phyloP scores from a whole-genome alignment of 2,113 vertebrate genomes.

The Sardina pilchardus region DNA sequence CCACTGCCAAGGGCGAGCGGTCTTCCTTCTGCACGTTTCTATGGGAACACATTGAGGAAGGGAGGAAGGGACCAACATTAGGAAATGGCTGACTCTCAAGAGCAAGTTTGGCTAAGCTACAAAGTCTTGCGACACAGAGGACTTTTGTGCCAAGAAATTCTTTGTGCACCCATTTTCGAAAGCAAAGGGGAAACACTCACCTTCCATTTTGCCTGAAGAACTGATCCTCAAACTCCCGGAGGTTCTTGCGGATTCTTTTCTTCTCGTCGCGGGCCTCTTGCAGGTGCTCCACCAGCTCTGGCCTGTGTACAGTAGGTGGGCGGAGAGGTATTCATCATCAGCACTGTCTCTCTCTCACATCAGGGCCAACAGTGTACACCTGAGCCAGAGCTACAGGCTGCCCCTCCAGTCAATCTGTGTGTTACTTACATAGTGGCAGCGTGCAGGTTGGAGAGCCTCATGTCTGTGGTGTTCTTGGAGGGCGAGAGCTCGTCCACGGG shows the following conservation, averaged over 20 bases:
- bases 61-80: constrained; percentile 19
- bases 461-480: constrained; percentile 81
- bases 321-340: constrained; percentile 6
- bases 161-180: background rate
- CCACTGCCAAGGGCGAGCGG: constrained; percentile 85
- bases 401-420: no score
- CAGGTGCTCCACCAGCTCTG: constrained; percentile 92
- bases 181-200: constrained; percentile 64
- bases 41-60: constrained; percentile 22
- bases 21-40: constrained; percentile 97
- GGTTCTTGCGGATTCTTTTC: constrained; percentile 88
- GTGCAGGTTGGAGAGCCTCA: constrained; percentile 91
- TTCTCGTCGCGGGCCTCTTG: constrained; percentile 95
- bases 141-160: background rate
- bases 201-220: constrained; percentile 96
- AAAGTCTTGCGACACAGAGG: no score
- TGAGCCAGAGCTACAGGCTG: no score
- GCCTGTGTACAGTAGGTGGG: constrained; percentile 68
- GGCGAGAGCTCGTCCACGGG: constrained; percentile 88
- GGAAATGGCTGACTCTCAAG: background rate
- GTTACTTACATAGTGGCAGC: constrained; percentile 87
- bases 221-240: constrained; percentile 95
- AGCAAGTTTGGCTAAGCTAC: background rate
- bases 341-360: no score
- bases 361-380: background rate